Evolutionary conservation across 2,888 invertebrate species (phyloP).

Genomic region (Cyclophora punctaria): DNA sequence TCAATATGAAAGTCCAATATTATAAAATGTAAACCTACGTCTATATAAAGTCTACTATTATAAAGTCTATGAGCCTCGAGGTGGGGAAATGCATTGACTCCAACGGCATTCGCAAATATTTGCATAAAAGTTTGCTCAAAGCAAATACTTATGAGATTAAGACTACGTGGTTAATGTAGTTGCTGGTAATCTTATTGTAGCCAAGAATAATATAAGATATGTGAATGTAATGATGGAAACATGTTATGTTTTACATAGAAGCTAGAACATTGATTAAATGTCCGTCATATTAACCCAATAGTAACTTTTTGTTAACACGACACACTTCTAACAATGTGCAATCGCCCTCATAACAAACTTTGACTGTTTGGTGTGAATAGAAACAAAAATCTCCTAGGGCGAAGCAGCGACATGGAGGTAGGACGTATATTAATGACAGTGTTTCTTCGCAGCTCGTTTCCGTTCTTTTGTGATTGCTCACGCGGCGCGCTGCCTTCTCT

Average conservation of each 20-base stretch:
- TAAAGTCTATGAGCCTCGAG: conserved; percentile 1
- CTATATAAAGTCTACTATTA: neutral
- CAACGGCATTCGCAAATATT: conserved; percentile 4
- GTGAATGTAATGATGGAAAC: too few species aligned
- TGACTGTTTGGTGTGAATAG: conserved; percentile 27
- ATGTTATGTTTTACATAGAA: too few species aligned
- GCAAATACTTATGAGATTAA: conserved; percentile 13
- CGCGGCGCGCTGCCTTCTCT: conserved; percentile 31
- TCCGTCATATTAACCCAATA: neutral
- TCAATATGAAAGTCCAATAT: too few species aligned
- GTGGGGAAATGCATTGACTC: conserved; percentile 1
- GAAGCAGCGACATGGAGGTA: conserved; percentile 31
- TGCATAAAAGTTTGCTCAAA: conserved; percentile 10
- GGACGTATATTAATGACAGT: conserved; percentile 58
- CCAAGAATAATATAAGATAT: too few species aligned
- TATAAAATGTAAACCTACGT: too few species aligned
- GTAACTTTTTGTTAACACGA: conserved; percentile 22
- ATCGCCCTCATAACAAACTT: conserved; percentile 27
- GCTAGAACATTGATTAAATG: too few species aligned
- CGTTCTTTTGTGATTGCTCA: conserved; percentile 56
- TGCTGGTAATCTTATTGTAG: too few species aligned
- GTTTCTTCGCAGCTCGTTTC: conserved; percentile 56
- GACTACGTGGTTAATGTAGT: neutral
- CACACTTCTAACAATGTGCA: conserved; percentile 22
- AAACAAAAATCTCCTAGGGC: conserved; percentile 25